Base-by-base conservation (phyloP, 1,140 invertebrate genomes). In the Leptoteleia sp. region DNA sequence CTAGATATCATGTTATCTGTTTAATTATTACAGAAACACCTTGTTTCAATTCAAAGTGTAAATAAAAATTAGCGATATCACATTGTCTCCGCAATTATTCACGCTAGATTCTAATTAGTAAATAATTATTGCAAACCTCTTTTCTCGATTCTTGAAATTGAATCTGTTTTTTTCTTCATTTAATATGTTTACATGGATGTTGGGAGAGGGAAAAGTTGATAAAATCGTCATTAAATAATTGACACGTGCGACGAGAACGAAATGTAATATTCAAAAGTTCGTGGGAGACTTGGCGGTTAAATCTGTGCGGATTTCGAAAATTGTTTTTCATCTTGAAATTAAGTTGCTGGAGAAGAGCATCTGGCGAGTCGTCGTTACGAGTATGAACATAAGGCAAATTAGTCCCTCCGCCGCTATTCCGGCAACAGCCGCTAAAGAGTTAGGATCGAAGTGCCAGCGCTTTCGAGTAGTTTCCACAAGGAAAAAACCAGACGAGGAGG, bases 391-490 rank as follows among this genome's bases (percentile, higher is more conserved):
- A 45, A 65, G 65, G 52, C 48, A 70, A 77, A 77, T 71, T 71
- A 77, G 59, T 77, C 31, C 45, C 45, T 31, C 42, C 16, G 19
- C 15, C 29, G 54, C 42, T 38, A 37, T 48, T 70, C 35, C 42
- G 54, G 64, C 55, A 76, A 52, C 72, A 62, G 55, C 50, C 73
- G 57, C 72, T 57, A 76, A 76, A 76, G 73, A 70, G 64, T 76
- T 76, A 70, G 73, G 73, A 48, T 70, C 54, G 50, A 64, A 70
- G 57, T 70, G 27, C 64, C 42, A 57, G 35, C 59, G 50, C 40
- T 16, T 17, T 76, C 31, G 31, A 68, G 72, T 68, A 76, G 55
- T 76, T 76, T 76, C 64, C 64, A 55, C 27, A 15, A 50, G 22
- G 50, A 61, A 76, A 54, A 25, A n/a, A 55, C 19, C 3, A 52